Evolutionary conservation across 2,113 vertebrate species (phyloP), one percentile per base, ranked within the genome.

Genomic region (Heliornis fulica): DNA sequence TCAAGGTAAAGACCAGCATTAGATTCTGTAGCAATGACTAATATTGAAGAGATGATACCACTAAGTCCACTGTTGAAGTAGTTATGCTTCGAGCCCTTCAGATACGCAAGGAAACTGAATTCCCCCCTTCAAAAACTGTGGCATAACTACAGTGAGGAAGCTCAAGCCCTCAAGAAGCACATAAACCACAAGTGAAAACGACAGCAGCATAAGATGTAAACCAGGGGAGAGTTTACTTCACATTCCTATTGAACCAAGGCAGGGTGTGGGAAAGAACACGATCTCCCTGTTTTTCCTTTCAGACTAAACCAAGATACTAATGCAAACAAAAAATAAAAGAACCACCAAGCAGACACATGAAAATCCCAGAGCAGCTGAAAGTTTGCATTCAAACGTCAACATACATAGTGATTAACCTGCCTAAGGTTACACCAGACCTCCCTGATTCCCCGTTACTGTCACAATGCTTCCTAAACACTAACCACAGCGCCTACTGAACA

Each of bases 231-330:
- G 18, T 22, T 81, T 83, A 28, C n/a, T 60, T 9, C 51, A 59
- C 63, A 51, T 36, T 83, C 14, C 23, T 51, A 26, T 18, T 29
- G 79, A 85, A 77, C 1, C 12, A 32, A 15, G 43, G 21, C 13
- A 7, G 7, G 2, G 0, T 8, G 7, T 1, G 0, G 2, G 12
- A 32, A 45, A 78, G 25, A 91, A 48, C 29, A 57, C 2, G 1
- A 11, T 60, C 32, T 66, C 76, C 51, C 68, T 82, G 69, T 75
- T 46, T 46, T 74, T 86, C 31, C 23, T 71, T 82, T 61, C 57
- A 88, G 57, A 31, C 40, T 38, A 92, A 13, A 41, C 65, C 18
- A 56, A 90, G 31, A n/a, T 48, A 84, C 4, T 23, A 59, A 89
- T 8, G n/a, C 26, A 94, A 96, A 83, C 6, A 79, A 66, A 90